Percentiles rank a stretch among this genome's conserved stretches.
Conservation (phyloP, 2,797 vertebrate genomes). For the Enteromius afrohamiltoni region DNA sequence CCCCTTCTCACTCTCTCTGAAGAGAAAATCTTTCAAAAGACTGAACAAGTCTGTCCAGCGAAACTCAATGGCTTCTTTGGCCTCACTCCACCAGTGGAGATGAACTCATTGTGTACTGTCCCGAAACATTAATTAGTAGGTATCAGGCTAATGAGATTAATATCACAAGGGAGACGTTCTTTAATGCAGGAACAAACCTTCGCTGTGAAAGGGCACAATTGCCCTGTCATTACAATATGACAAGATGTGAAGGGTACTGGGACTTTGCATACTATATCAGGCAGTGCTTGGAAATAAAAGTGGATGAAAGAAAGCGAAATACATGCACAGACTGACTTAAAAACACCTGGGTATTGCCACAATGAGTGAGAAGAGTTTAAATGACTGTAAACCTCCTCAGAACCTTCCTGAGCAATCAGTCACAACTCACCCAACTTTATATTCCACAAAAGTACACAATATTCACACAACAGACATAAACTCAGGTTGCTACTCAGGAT, state of each 20-base stretch:
- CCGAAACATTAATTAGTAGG: slow-evolving; percentile 61
- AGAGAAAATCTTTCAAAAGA: not conserved
- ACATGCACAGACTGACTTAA: slow-evolving; percentile 47
- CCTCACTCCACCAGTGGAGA: slow-evolving; percentile 17
- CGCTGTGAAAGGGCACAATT: slow-evolving; percentile 60
- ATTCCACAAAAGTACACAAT: not conserved
- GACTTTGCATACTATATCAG: slow-evolving; percentile 46
- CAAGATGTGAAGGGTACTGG: slow-evolving; percentile 54
- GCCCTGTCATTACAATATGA: slow-evolving; percentile 66
- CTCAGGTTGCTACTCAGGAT: not conserved
- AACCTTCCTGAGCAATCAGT: not conserved
- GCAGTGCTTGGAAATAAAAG: slow-evolving; percentile 42
- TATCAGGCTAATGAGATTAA: slow-evolving; percentile 66
- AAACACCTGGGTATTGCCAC: slow-evolving; percentile 36
- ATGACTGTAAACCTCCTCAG: not conserved
- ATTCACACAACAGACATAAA: not conserved
- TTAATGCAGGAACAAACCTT: slow-evolving; percentile 65
- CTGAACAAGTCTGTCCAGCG: not conserved
- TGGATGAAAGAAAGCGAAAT: slow-evolving; percentile 38
- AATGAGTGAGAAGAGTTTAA: not conserved
- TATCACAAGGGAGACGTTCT: slow-evolving; percentile 54
- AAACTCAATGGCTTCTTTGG: slow-evolving; percentile 15
- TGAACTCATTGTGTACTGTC: slow-evolving; percentile 48
- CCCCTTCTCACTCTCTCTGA: not conserved
- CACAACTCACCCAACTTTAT: not conserved